phyloP scores from a whole-genome alignment of 2,797 vertebrate species.

The Syngnathus acus region DNA sequence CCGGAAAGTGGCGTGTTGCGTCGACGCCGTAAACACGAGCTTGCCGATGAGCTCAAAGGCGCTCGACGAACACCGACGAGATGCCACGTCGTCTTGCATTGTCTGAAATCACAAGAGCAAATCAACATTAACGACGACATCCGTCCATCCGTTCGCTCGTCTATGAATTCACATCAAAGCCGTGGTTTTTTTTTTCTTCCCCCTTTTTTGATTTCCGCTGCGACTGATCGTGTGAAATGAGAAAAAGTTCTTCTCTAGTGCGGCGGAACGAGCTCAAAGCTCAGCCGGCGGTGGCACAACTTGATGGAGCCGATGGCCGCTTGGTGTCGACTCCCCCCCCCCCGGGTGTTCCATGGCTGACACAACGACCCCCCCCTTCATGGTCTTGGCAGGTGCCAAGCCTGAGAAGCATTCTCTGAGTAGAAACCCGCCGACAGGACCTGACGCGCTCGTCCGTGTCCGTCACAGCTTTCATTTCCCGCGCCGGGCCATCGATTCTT shows the following conservation, averaged over 20 bases:
- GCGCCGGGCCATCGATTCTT: slow-evolving; percentile 50
- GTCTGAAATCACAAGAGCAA: slow-evolving; percentile 8
- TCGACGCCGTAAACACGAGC: not conserved
- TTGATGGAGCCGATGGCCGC: slow-evolving; percentile 45
- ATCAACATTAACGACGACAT: not conserved
- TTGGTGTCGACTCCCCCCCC: slow-evolving; percentile 30
- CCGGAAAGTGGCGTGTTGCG: not conserved
- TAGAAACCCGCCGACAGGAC: slow-evolving; percentile 52
- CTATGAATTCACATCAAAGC: slow-evolving; percentile 1
- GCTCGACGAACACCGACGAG: slow-evolving; percentile 34
- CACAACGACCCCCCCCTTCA: slow-evolving; percentile 30
- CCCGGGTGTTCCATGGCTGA: slow-evolving; percentile 38
- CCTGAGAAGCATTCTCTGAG: slow-evolving; percentile 39
- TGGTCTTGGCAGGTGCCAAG: slow-evolving; percentile 47
- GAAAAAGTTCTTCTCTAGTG: slow-evolving; percentile 28
- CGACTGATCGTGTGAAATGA: slow-evolving; percentile 14
- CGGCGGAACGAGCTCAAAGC: slow-evolving; percentile 11
- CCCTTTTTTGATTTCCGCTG: not conserved
- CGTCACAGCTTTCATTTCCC: slow-evolving; percentile 64
- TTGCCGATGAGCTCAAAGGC: not conserved
- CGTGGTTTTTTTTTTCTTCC: slow-evolving; percentile 16
- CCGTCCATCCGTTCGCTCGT: not conserved
- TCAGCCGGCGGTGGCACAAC: slow-evolving; percentile 32
- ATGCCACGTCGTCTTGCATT: slow-evolving; percentile 21
- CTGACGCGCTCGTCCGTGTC: slow-evolving; percentile 54